Evolutionary conservation across 2,888 invertebrate genomes (phyloP).

Genomic region (Acrocera orbiculus): DNA sequence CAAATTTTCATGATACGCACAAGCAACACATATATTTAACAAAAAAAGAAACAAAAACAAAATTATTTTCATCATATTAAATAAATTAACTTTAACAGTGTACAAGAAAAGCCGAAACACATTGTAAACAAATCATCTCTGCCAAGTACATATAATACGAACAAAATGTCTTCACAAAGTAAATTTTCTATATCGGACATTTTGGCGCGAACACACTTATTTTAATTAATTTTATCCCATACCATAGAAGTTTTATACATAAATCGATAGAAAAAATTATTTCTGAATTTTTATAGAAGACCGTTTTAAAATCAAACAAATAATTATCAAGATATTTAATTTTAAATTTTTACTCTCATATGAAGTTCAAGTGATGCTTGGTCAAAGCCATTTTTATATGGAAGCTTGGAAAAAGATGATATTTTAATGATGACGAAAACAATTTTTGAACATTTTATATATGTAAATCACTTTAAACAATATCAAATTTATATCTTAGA

Average conservation of each 20-base stretch:
- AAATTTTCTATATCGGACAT: no score
- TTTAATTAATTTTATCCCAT: conserved; percentile 7
- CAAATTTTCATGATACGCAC: no score
- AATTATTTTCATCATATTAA: no score
- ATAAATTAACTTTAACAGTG: no score
- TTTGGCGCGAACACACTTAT: conserved; percentile 12
- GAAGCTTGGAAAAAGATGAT: not conserved
- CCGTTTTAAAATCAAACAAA: conserved; percentile 7
- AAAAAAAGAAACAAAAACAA: no score
- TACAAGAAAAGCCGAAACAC: no score
- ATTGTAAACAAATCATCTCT: no score
- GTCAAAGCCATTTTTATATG: conserved; percentile 11
- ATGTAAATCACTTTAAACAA: not conserved
- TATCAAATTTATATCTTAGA: not conserved
- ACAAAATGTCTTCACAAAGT: no score
- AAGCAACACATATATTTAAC: no score
- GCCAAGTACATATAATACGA: no score
- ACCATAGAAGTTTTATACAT: conserved; percentile 7
- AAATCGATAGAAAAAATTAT: conserved; percentile 10
- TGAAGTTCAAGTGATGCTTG: conserved; percentile 11
- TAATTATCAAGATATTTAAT: conserved; percentile 5
- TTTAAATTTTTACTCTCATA: conserved; percentile 9
- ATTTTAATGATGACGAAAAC: conserved; percentile 13
- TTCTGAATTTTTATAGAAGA: conserved; percentile 12
- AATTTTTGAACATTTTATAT: conserved; percentile 4